Base-by-base conservation (phyloP, 2,797 vertebrate species). In the Cossypha caffra region DNA sequence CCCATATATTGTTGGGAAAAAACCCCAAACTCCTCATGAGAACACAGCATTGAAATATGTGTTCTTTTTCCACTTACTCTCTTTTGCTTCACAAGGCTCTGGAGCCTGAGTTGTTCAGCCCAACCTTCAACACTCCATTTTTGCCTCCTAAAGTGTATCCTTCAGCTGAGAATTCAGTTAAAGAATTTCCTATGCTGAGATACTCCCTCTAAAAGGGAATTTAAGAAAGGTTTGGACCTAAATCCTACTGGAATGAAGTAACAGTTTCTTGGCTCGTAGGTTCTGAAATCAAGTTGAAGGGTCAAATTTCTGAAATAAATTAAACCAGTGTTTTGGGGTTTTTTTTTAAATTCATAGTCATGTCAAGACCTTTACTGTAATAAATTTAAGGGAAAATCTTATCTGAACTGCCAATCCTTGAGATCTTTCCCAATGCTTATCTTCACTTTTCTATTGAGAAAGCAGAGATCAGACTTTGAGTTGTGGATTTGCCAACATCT, bases 131-230 rank as follows among this genome's bases (percentile, higher is more conserved):
- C 57, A 62, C 63, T 83, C 51, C 9, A 29, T 62, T 73, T 77
- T 76, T 84, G 48, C 64, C 52, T 87, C 73, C 50, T 74, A 40
- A 88, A 69, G 68, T 29, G 11, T 13, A 38, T 90, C 23, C 24
- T 76, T 45, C 2, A 0, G 16, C 38, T 45, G 37, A 80, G 43
- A 91, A 78, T 87, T 69, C 57, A 42, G 45, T 88, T 86, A 21
- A 2, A 82, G 73, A 63, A 64, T 90, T 95, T 43, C n/a, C 87
- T 82, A 4, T 57, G 11, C 38, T 84, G 43, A 52, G 66, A 40
- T 69, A 66, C 59, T 92, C 38, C 54, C 92, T 96, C 69, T 74
- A 90, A 95, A 88, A 87, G 71, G 77, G 83, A 43, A 25, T 69
- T 66, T 87, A 77, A 73, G 61, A 71, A 94, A 48, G 7, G 18